phyloP scores from a whole-genome alignment of 2,113 vertebrate species.

The Hippocampus guttulatus region DNA sequence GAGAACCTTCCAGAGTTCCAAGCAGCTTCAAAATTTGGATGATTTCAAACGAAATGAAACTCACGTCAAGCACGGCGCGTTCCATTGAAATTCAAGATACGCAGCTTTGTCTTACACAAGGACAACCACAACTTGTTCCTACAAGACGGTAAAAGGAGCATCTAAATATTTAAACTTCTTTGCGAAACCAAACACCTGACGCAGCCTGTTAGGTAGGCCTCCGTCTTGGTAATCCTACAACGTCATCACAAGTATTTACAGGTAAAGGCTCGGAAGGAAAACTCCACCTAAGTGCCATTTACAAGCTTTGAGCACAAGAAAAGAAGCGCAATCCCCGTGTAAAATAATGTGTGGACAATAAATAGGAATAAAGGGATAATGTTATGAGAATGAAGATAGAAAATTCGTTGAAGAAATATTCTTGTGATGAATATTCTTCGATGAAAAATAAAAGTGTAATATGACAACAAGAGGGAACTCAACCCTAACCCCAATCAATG shows the following conservation, averaged over 20 bases:
- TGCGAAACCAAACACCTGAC: not conserved
- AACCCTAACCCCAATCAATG: too few relatives aligned
- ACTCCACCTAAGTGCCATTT: not conserved
- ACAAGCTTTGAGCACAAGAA: not conserved
- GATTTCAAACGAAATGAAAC: conserved; percentile 49
- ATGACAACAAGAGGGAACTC: too few relatives aligned
- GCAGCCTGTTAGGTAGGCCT: not conserved
- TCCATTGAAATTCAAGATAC: conserved; percentile 41
- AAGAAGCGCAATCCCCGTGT: not conserved
- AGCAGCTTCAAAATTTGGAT: conserved; percentile 41
- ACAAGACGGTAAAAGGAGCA: not conserved
- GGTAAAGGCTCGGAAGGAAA: not conserved
- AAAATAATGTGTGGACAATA: not conserved
- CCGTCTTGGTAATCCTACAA: not conserved
- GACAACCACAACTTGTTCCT: conserved; percentile 1
- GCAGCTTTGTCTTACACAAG: conserved; percentile 24
- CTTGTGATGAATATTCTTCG: too few relatives aligned
- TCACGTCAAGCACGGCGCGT: conserved; percentile 10
- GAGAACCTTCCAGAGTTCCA: conserved; percentile 36
- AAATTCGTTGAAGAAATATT: too few relatives aligned
- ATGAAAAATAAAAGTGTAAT: too few relatives aligned
- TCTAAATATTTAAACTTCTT: conserved; percentile 18
- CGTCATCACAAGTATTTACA: not conserved
- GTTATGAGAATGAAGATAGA: too few relatives aligned
- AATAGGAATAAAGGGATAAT: not conserved